Evolutionary conservation across 1,140 invertebrate species (phyloP), one percentile per base, ranked within the genome.

Genomic region (Archegozetes longisetosus): DNA sequence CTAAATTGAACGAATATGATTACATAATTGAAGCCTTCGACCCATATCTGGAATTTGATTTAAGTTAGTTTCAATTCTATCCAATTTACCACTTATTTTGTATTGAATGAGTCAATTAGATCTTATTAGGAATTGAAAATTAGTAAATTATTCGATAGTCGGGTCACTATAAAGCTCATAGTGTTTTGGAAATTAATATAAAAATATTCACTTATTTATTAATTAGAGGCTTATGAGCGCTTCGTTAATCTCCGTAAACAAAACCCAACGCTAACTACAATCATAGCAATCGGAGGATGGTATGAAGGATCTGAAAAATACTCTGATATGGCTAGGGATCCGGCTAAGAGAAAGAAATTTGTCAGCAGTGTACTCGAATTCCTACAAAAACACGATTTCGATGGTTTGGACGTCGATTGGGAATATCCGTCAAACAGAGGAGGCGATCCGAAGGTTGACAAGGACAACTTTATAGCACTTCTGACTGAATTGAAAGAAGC

Each of bases 211-310:
- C 13, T 9, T 4, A n/a, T 59, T 2, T 54, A 17, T 48, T 48
- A 3, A 48, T 2, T 29, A 58, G 79, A 78, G 66, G 87, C 87
- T 1, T 93, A 86, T 72, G 73, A 73, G n/a, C 85, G 86, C 65
- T 92, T 93, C 68, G 87, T 84, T 0, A 74, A 76, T 4, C 72
- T 93, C 1, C 82, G 80, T 28, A 69, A 76, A 29, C 74, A 71
- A 55, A 84, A 84, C 72, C 84, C 84, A 0, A 76, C 81, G 63
- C 68, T 92, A 2, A 88, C 86, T 70, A 79, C 82, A 0, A 78
- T 81, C 1, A 65, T 91, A 2, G 86, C 85, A 6, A 83, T 92
- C 40, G 88, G 88, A 0, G 85, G 85, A 14, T 87, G 84, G 83
- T 82, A 80, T 66, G 81, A 84, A 70, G 69, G 70, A 24, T 69